Base-by-base conservation (phyloP, 2,797 vertebrate species). In the Pangasius krempfi region DNA sequence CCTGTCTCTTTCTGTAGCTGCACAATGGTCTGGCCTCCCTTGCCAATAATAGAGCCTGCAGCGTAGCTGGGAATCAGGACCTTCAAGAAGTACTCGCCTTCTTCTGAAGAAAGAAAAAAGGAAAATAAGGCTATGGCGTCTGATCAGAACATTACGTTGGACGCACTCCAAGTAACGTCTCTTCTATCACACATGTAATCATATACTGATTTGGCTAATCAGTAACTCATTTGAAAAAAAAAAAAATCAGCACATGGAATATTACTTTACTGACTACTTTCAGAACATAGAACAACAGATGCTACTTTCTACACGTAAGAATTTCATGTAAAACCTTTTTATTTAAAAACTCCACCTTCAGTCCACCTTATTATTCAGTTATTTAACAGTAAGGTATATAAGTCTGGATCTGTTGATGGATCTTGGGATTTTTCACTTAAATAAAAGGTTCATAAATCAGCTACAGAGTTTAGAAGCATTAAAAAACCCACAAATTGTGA, bases 21-120 rank as follows among this genome's bases (percentile, higher is more conserved):
- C 91, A 99, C 98, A 88, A 99, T 99, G 90, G 98, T 99, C 94
- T 99, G 98, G 84, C 98, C 98, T n/a, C 98, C 98, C 92, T 98
- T 98, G 92, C 98, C 98, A 88, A 99, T 99, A 94, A 99, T 98
- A 94, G 98, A 99, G 93, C 98, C 98, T 2, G 98, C 98, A 3
- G 98, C 98, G 93, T 98, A 98, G 96, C 98, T 98, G 92, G 98
- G 98, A 93, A 99, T 98, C 95, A 99, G 96, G 94, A 99, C 97
- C 96, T 99, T 99, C 95, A 99, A 95, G 96, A 98, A 99, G 93
- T 98, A 98, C 93, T 99, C 98, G 8, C 97, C 97, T 93, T 99
- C 98, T 95, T 99, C 92, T 92, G 87, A 89, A 50, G 89, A 27
- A 54, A 22, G 50, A 60, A 79, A 50, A 40, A 70, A 68, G 56